These are phyloP conservation scores for Aplochiton taeniatus DNA, from an alignment of 2,797 vertebrate genomes.

Conservation along the genomic window DNA sequence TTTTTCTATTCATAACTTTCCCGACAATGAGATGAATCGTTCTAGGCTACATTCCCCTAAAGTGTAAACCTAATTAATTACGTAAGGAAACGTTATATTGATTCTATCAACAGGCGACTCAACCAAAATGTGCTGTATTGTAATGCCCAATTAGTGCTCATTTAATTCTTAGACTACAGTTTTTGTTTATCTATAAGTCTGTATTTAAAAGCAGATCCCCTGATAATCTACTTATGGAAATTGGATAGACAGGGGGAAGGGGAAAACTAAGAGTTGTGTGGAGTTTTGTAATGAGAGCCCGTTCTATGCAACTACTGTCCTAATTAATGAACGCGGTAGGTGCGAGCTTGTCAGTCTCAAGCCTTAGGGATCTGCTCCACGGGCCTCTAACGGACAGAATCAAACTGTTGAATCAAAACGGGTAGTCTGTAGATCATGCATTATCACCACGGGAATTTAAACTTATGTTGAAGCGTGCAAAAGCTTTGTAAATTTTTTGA, in stretches of 20 bases:
- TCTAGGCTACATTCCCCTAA: too few species aligned
- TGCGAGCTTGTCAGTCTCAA: constrained; percentile 58
- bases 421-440: constrained; percentile 31
- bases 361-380: constrained; percentile 49
- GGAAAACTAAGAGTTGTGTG: constrained; percentile 59
- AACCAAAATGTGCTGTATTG: constrained; percentile 51
- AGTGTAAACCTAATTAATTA: too few species aligned
- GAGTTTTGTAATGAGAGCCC: constrained; percentile 79
- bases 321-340: constrained; percentile 78
- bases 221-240: constrained; percentile 86
- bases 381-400: constrained; percentile 42
- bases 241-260: constrained; percentile 64
- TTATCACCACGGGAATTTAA: constrained; percentile 7
- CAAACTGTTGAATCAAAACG: constrained; percentile 45
- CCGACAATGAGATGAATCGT: too few species aligned
- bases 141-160: constrained; percentile 77
- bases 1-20: too few species aligned
- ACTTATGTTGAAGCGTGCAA: too few species aligned
- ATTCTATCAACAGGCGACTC: constrained; percentile 52
- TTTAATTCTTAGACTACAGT: constrained; percentile 70
- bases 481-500: too few species aligned
- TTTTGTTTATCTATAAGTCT: constrained; percentile 80
- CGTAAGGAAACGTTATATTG: constrained; percentile 38
- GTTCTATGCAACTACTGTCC: constrained; percentile 78
- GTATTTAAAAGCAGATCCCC: constrained; percentile 81